Percentiles rank a stretch among this genome's conserved stretches.
phyloP scores from a whole-genome alignment of 1,140 invertebrate genomes.

The Lepidurus arcticus region DNA sequence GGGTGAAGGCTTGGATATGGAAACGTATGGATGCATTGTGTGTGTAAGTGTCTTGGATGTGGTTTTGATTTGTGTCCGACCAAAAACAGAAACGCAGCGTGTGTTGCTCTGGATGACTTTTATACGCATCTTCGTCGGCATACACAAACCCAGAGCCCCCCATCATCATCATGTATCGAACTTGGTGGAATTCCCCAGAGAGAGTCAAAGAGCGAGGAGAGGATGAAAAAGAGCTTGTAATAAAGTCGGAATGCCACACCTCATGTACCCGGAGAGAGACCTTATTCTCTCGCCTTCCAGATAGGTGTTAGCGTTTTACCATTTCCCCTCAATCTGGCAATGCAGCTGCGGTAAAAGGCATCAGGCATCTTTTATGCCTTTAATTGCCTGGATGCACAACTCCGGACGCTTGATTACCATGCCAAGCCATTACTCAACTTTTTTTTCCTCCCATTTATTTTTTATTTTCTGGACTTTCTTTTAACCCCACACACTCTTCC shows the following conservation, averaged over 20 bases:
- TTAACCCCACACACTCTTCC: too few relatives aligned
- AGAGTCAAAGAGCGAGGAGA: neutral
- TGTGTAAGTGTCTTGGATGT: neutral
- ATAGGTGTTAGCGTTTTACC: too few relatives aligned
- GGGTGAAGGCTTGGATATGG: neutral
- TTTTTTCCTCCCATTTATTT: too few relatives aligned
- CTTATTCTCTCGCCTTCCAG: neutral
- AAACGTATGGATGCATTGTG: neutral
- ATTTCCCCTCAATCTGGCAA: too few relatives aligned
- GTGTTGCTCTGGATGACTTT: neutral
- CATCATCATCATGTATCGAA: neutral
- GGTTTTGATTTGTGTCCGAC: neutral
- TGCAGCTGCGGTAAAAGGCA: too few relatives aligned
- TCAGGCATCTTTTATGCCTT: too few relatives aligned
- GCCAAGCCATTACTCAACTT: too few relatives aligned
- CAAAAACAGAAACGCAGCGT: conserved; percentile 1
- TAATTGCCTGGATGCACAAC: too few relatives aligned
- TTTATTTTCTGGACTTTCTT: too few relatives aligned
- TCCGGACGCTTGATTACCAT: too few relatives aligned
- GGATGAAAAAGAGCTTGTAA: neutral
- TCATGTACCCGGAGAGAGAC: neutral
- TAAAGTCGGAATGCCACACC: conserved; percentile 14
- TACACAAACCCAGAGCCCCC: neutral
- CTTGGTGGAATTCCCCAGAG: neutral
- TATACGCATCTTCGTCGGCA: neutral